These are phyloP conservation scores for Potorous gilbertii DNA, from an alignment of 2,797 vertebrate species.

Conservation along the genomic window DNA sequence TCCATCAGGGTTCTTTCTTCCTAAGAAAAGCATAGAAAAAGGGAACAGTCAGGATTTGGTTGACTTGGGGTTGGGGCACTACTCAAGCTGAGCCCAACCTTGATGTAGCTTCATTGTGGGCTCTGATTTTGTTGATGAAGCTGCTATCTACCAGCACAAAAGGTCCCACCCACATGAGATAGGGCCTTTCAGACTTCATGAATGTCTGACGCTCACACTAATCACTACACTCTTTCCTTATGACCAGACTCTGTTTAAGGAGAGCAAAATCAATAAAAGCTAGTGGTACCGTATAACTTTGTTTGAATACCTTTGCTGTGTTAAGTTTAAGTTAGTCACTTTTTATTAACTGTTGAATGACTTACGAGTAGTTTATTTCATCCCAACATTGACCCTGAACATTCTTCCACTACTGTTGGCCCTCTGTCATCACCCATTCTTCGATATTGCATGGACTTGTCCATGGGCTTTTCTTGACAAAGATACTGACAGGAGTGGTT, in stretches of 20 bases:
- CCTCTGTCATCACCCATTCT: not conserved
- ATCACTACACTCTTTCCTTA: not conserved
- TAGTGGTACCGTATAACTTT: not conserved
- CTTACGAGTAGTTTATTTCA: not conserved
- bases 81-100: not conserved
- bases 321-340: not conserved
- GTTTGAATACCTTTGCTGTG: not conserved
- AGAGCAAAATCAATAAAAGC: not conserved
- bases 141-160: not conserved
- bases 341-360: not conserved
- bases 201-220: not conserved
- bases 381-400: not conserved
- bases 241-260: not conserved
- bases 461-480: not conserved
- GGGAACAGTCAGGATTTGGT: not conserved
- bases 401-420: not conserved
- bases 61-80: not conserved
- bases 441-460: not conserved
- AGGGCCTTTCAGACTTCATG: not conserved
- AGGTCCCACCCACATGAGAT: not conserved
- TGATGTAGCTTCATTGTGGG: not conserved
- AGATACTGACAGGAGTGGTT: not conserved
- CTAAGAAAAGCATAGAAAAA: not conserved
- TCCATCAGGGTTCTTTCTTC: not conserved
- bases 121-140: not conserved